phyloP scores from a whole-genome alignment of 53 echinoderm and acorn worm species.

The Glandiceps talaboti region DNA sequence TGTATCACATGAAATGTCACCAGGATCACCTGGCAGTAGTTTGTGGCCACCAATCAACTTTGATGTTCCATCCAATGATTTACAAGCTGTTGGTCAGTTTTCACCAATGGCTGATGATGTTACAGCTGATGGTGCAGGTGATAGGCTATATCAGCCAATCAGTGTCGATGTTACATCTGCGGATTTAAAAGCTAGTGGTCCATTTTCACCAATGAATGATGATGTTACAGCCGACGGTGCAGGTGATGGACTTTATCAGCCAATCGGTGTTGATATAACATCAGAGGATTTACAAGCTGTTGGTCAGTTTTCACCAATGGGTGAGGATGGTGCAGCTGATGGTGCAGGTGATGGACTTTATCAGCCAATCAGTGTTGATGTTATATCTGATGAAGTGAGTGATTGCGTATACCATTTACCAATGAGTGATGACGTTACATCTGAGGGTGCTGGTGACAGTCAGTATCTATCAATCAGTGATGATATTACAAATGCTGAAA shows the following conservation, averaged over 20 bases:
- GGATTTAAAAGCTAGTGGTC: neutral
- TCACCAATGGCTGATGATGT: neutral
- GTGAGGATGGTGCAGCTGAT: no score
- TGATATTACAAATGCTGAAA: neutral
- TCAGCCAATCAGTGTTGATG: neutral
- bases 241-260: neutral
- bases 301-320: no score
- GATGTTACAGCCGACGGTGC: neutral
- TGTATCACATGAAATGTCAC: neutral
- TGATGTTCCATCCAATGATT: neutral
- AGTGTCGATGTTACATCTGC: neutral
- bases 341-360: neutral
- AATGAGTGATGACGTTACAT: neutral
- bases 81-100: neutral
- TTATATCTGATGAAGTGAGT: neutral
- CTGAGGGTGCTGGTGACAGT: neutral
- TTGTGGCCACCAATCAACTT: neutral
- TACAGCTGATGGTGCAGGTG: neutral
- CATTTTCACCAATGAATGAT: neutral
- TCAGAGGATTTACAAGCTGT: no score
- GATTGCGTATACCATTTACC: neutral
- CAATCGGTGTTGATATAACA: neutral
- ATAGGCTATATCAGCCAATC: neutral
- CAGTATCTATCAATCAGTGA: neutral
- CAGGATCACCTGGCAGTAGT: no score